Evolutionary conservation across 2,888 invertebrate genomes (phyloP).

Genomic region (Carpatolechia fugitivella): DNA sequence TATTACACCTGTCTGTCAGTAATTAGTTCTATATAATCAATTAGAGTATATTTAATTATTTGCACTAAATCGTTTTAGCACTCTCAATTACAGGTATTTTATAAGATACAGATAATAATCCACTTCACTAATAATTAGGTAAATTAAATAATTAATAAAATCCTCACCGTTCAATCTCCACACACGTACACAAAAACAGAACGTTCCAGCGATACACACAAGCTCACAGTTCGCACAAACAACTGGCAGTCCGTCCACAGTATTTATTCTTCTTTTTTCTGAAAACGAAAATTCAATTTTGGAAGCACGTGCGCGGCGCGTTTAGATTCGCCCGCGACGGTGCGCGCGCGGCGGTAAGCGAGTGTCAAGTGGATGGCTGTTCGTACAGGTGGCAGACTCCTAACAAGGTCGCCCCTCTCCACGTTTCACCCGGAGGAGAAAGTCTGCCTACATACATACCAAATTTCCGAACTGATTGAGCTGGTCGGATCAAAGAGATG

Average conservation of each 20-base stretch:
- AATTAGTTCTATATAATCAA: too few relatives aligned
- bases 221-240: slow-evolving; percentile 63
- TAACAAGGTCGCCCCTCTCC: slow-evolving; percentile 73
- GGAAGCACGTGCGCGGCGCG: slow-evolving; percentile 58
- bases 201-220: slow-evolving; percentile 43
- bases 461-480: slow-evolving; percentile 75
- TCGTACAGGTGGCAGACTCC: slow-evolving; percentile 70
- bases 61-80: too few relatives aligned
- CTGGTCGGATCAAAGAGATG: slow-evolving; percentile 44
- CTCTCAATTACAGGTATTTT: background rate
- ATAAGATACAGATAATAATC: background rate
- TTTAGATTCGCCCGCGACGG: slow-evolving; percentile 52
- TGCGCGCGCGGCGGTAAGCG: slow-evolving; percentile 64
- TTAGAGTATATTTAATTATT: too few relatives aligned
- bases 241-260: slow-evolving; percentile 40
- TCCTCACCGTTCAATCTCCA: slow-evolving; percentile 50
- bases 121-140: background rate
- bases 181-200: slow-evolving; percentile 35
- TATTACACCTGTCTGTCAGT: too few relatives aligned
- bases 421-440: slow-evolving; percentile 62
- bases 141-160: slow-evolving; percentile 6
- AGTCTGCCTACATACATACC: slow-evolving; percentile 79
- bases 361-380: slow-evolving; percentile 71
- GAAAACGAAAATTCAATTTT: slow-evolving; percentile 23
- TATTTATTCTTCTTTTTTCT: slow-evolving; percentile 24